Evolutionary conservation across 2,797 vertebrate species (phyloP).

Genomic region (Spinibarbus caldwelli): DNA sequence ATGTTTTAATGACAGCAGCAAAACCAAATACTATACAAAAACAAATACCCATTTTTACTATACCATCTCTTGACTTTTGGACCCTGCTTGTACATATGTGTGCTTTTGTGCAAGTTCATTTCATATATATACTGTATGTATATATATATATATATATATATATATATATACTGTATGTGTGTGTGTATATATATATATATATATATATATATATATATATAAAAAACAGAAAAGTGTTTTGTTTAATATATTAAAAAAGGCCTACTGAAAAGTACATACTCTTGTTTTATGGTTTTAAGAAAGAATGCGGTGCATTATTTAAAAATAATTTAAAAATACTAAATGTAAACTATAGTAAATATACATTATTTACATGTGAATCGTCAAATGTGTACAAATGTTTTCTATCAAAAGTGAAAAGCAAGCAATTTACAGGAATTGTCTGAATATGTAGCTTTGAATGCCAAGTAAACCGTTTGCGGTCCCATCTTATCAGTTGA

Average conservation of each 20-base stretch:
- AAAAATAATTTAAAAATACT: background rate
- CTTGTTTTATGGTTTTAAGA: background rate
- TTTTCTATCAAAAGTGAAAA: background rate
- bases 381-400: background rate
- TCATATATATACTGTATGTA: no score
- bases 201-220: no score
- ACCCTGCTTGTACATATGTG: background rate
- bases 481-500: background rate
- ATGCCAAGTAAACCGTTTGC: background rate
- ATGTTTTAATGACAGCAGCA: background rate
- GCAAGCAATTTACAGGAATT: background rate
- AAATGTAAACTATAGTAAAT: constrained; percentile 21
- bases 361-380: background rate
- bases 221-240: background rate
- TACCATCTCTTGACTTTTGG: background rate
- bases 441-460: background rate
- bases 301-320: constrained; percentile 16
- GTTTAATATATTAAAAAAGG: no score
- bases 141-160: no score
- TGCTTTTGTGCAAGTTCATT: background rate
- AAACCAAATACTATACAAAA: background rate
- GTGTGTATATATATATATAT: no score
- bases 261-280: no score
- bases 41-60: background rate
- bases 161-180: no score